Evolutionary conservation across 1,140 invertebrate genomes (phyloP).

Genomic region (Tetraneura akinire): DNA sequence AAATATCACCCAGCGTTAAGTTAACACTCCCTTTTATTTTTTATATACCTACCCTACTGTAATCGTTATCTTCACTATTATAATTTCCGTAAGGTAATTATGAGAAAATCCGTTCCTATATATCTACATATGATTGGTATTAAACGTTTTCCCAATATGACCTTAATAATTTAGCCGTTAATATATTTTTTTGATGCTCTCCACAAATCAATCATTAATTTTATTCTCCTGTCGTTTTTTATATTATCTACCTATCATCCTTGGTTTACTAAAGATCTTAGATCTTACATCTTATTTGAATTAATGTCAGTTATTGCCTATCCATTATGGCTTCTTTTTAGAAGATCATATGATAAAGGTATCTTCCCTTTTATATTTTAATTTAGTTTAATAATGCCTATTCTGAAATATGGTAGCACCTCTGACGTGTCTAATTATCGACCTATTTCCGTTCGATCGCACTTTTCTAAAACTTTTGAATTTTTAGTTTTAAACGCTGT

Average conservation of each 20-base stretch:
- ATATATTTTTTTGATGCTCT: too few species aligned
- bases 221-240: too few species aligned
- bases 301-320: background rate
- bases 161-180: background rate
- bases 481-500: background rate
- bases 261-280: background rate
- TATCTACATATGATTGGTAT: background rate
- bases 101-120: too few species aligned
- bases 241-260: background rate
- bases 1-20: too few species aligned
- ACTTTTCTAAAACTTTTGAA: background rate
- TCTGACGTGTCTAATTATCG: background rate
- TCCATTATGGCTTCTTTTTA: slow-evolving; percentile 1
- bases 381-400: background rate
- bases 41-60: too few species aligned
- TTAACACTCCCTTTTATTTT: too few species aligned
- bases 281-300: background rate
- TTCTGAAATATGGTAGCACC: background rate
- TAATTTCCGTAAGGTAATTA: too few species aligned
- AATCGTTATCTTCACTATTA: too few species aligned
- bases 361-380: slow-evolving; percentile 3
- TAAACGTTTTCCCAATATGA: background rate
- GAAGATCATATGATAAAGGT: background rate
- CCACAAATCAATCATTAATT: too few species aligned
- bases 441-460: background rate